Base-by-base conservation (phyloP, 2,888 invertebrate species). In the Chaitophorus viminalis region DNA sequence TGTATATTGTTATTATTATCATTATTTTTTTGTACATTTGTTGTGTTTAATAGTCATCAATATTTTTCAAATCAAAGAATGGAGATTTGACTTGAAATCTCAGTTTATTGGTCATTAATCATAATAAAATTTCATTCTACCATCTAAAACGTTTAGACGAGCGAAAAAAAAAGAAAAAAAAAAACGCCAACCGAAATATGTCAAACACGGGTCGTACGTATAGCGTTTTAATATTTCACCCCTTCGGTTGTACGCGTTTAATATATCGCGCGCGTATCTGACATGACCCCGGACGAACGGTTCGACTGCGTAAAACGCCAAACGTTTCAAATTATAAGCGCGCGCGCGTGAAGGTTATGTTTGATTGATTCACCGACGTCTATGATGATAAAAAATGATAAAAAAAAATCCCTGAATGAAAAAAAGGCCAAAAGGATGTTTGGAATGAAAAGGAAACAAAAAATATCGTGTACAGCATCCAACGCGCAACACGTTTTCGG, bases 171-270 rank as follows among this genome's bases (percentile, higher is more conserved):
- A 25, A 31, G 17, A 14, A 36, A 72, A 72, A 33, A 72, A 33
- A 70, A 70, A 29, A 31, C 54, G 33, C 5, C 25, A 18, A 17
- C n/a, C 54, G 82, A 36, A 82, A 82, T 82, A 82, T 82, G 82
- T 82, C 82, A 82, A 82, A 82, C 36, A 52, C 8, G 52, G 54
- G 29, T 29, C 39, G 68, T 25, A n/a, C 18, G 6, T 29, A 14
- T 70, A 52, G 25, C 52, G n/a, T 72, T 82, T 81, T 82, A 54
- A 74, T 82, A 72, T 82, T 82, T 72, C 72, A 72, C 72, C 72
- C 72, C 52, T 78, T 72, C 11, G 33, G 18, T 46, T 46, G 72
- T 82, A 25, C 52, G 72, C 52, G 72, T 74, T 54, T 82, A 82
- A 82, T 82, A 82, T 82, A 74, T 54, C 54, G 54, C 25, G 8